Conservation (phyloP, 2,797 vertebrate species). For the Falco concolor region DNA sequence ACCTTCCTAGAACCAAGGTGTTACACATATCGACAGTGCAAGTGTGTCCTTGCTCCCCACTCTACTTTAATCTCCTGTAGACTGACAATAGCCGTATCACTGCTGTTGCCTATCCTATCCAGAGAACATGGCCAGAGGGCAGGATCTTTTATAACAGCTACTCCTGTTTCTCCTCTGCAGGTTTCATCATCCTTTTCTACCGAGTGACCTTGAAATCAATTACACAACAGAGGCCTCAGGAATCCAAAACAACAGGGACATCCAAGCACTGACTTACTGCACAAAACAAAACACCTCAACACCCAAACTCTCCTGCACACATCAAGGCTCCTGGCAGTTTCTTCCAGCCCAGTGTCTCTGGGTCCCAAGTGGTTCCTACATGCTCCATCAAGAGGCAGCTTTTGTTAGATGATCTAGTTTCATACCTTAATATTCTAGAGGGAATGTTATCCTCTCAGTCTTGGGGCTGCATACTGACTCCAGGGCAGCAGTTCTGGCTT, state of each 20-base stretch:
- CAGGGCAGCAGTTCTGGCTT: not conserved
- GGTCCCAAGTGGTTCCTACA: not conserved
- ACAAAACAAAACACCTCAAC: not conserved
- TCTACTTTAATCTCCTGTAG: not conserved
- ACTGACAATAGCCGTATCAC: not conserved
- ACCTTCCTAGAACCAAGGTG: not conserved
- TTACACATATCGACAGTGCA: not conserved
- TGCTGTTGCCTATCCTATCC: not conserved
- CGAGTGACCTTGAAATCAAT: constrained; percentile 11
- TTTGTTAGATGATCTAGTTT: not conserved
- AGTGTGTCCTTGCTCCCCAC: not conserved
- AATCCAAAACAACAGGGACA: not conserved
- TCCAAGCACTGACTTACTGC: not conserved
- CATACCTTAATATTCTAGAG: not conserved
- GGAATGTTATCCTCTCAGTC: not conserved
- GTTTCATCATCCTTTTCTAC: not conserved
- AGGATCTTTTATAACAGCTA: not conserved
- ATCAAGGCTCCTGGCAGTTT: not conserved
- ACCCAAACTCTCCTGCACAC: not conserved
- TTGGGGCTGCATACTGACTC: not conserved
- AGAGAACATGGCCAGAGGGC: not conserved
- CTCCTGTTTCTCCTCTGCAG: not conserved
- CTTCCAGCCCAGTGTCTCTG: not conserved
- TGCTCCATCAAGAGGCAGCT: not conserved
- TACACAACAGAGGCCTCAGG: not conserved